Base-by-base conservation (phyloP, 2,113 vertebrate genomes). In the Zosterops japonicus region DNA sequence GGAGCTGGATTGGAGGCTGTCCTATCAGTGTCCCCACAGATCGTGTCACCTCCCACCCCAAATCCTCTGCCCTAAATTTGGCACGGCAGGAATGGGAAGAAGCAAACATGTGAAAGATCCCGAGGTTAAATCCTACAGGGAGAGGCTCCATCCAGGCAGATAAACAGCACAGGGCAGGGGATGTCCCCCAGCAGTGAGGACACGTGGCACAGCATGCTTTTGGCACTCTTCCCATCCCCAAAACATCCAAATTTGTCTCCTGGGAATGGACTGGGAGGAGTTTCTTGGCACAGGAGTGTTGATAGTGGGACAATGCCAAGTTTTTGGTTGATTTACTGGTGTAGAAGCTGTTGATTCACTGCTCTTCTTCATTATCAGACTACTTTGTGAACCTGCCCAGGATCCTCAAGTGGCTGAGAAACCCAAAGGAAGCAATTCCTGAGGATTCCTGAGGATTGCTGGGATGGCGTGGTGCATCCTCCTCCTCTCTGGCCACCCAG, bases 121-220 rank as follows among this genome's bases (percentile, higher is more conserved):
- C 9, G 36, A 89, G 60, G n/a, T 4, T 17, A 24, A 74, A 84
- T 63, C 60, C 39, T 14, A 1, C 22, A 35, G 56, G 64, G 47
- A 83, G 23, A 70, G 35, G 52, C 29, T 82, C 65, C 71, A 60
- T 36, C 20, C 42, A 27, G 52, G 14, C 31, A 31, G 39, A 33
- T 14, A 79, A 83, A 55, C 18, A 70, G 41, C 69, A 63, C 69
- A 47, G 18, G 70, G 65, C 35, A 75, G 28, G 47, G 17, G 56
- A 11, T 2, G 2, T 39, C 50, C 64, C 81, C 5, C 31, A 57
- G n/a, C 68, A 12, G 4, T 3, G 21, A 35, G 22, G 35, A 67
- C 44, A 80, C 0, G 1, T 3, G 11, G 9, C n/a, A 42, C 6
- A 1, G 6, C 2, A 3, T 20, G 41, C 9, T 33, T 16, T 19